Evolutionary conservation across 1,140 invertebrate species (phyloP).

Genomic region (Yoshiicerus persimilis): DNA sequence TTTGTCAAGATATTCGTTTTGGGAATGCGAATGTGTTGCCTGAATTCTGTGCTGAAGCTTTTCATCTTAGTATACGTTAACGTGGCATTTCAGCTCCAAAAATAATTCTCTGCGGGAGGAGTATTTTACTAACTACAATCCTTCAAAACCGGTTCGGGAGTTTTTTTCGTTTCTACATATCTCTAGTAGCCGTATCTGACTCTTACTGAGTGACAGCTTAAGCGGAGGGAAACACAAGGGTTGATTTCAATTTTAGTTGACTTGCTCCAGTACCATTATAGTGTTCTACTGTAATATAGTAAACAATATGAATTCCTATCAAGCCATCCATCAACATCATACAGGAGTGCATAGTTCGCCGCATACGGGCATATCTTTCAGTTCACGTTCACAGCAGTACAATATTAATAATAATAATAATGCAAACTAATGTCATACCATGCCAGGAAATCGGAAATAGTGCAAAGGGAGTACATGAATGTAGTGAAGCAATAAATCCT

Average conservation of each 20-base stretch:
- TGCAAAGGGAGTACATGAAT: neutral
- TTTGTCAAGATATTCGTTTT: neutral
- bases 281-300: neutral
- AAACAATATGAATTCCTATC: neutral
- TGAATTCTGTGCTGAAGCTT: neutral
- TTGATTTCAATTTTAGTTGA: neutral
- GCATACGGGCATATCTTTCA: neutral
- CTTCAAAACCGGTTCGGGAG: neutral
- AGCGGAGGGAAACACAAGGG: neutral
- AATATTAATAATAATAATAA: neutral
- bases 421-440: neutral
- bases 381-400: neutral
- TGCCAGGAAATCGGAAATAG: neutral
- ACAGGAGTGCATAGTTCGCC: neutral
- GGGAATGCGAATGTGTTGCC: neutral
- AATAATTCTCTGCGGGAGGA: neutral
- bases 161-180: neutral
- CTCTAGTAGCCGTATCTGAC: too few species aligned
- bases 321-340: neutral
- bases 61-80: neutral
- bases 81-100: neutral
- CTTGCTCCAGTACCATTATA: neutral
- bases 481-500: neutral
- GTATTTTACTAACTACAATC: neutral
- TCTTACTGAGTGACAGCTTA: neutral